Percentiles rank a stretch among this genome's conserved stretches.
phyloP scores from a whole-genome alignment of 2,888 invertebrate genomes.

The Zelleria hepariella region DNA sequence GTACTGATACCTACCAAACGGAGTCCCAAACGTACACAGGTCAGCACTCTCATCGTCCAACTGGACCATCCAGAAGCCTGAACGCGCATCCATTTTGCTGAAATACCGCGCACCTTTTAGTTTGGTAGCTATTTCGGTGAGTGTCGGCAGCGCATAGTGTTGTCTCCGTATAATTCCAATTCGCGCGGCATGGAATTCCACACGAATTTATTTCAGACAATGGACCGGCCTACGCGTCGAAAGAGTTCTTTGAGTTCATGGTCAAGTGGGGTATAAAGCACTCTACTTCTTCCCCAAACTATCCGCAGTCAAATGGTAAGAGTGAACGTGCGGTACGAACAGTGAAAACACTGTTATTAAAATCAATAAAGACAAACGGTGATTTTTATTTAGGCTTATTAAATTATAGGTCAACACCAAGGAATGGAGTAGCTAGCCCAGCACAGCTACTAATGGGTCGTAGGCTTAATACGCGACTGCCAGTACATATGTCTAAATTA shows the following conservation, averaged over 20 bases:
- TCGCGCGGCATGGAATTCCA: background rate
- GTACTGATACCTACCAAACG: constrained; percentile 11
- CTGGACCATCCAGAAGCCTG: constrained; percentile 17
- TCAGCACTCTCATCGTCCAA: constrained; percentile 16
- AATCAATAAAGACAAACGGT: background rate
- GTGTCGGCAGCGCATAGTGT: too few relatives aligned
- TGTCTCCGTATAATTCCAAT: too few relatives aligned
- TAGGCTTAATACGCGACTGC: background rate
- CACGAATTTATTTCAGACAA: background rate
- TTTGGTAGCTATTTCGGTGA: constrained; percentile 12
- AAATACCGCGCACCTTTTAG: constrained; percentile 12
- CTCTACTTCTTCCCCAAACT: background rate
- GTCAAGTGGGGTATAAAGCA: background rate
- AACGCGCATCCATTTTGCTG: constrained; percentile 15
- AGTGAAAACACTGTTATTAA: background rate
- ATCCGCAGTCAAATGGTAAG: background rate
- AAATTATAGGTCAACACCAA: background rate
- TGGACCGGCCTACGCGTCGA: background rate
- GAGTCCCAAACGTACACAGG: too few relatives aligned
- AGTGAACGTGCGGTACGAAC: background rate
- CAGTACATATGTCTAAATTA: background rate
- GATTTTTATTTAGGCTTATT: background rate
- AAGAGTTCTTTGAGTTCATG: background rate
- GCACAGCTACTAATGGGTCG: background rate
- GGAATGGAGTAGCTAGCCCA: background rate